These are phyloP conservation scores for Indicator indicator DNA, from an alignment of 2,113 vertebrate genomes.

Conservation along the genomic window DNA sequence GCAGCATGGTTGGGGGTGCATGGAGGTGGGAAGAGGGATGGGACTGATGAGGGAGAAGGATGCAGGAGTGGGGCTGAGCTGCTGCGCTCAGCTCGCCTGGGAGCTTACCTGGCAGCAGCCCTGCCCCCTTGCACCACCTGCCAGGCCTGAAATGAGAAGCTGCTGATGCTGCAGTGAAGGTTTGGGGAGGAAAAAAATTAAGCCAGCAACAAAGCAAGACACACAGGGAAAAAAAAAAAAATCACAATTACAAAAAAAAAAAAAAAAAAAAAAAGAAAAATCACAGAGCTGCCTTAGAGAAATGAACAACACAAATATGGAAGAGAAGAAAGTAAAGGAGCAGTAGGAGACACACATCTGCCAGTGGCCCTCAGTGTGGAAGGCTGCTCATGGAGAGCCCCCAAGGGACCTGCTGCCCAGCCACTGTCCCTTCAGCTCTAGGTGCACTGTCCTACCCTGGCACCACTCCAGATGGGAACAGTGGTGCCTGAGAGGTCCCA, in stretches of 20 bases:
- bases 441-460: not conserved
- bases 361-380: not conserved
- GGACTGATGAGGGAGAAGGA: not conserved
- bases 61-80: not conserved
- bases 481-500: fast-evolving
- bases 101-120: conserved; percentile 67
- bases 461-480: not conserved
- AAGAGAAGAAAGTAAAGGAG: conserved; percentile 48
- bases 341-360: not conserved
- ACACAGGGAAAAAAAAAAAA: not conserved
- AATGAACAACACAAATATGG: conserved; percentile 32
- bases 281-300: conserved; percentile 39
- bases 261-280: not conserved
- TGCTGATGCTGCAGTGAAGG: conserved; percentile 57
- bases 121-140: conserved; percentile 50
- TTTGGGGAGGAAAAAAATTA: not conserved
- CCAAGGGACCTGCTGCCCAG: not conserved
- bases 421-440: not conserved
- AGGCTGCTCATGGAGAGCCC: not conserved
- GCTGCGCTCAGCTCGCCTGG: not conserved
- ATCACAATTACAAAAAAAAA: conserved; percentile 9
- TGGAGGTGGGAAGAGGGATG: not conserved
- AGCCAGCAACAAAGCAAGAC: conserved; percentile 50
- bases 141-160: conserved; percentile 64
- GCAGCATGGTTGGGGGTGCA: not conserved